Base-by-base conservation (phyloP, 2,113 vertebrate species). In the Rostratula benghalensis region DNA sequence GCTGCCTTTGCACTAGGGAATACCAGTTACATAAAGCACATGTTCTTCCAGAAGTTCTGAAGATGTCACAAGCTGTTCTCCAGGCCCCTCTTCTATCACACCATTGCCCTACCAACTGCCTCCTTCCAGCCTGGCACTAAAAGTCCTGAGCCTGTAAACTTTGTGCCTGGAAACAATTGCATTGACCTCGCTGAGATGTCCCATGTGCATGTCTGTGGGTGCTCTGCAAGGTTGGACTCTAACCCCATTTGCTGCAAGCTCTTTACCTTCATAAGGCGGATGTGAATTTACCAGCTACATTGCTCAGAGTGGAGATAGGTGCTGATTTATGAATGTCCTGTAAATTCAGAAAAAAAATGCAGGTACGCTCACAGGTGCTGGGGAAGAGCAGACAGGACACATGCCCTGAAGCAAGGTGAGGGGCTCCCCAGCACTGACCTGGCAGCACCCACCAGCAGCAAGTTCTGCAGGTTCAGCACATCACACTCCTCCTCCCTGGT, bases 151-250 rank as follows among this genome's bases (percentile, higher is more conserved):
- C 19, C 27, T 60, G 41, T 23, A 77, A 68, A 33, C 13, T 30
- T 63, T 21, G 28, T 59, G 43, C 13, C 76, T 56, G 48, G 60
- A 35, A 75, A 25, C 0, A 1, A 17, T 3, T 1, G 1, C 23
- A 13, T 11, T 70, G 79, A 50, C 68, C 51, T 50, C 25, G 11
- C 11, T 22, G 60, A 45, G 43, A 10, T 3, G 4, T 23, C 22
- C 43, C 60, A 19, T 1, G 0, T 9, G 10, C 0, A 0, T 4
- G 9, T 13, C 25, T 23, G 1, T n/a, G 33, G 18, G 10, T 33
- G 28, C 46, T 68, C n/a, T 45, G 30, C 43, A 23, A 39, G 31
- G 51, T 8, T 30, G 60, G 31, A 53, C 17, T 24, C 59, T 45
- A 50, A 10, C 7, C 45, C 27, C 2, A 0, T 37, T 14, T 19